Evolutionary conservation across 2,113 vertebrate genomes (phyloP).

Genomic region (Balaenoptera acutorostrata): DNA sequence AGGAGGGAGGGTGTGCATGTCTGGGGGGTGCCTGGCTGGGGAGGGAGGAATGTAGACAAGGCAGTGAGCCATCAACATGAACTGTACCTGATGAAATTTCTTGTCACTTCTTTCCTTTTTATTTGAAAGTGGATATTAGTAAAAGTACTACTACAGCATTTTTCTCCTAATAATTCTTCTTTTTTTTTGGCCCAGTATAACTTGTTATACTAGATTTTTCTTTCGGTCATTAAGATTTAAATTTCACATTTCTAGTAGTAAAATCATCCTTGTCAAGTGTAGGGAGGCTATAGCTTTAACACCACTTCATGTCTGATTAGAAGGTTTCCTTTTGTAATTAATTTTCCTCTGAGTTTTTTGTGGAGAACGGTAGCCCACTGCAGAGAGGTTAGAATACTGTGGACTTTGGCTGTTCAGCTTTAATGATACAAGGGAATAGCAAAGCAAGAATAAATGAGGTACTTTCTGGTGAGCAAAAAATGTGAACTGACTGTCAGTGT

Average conservation of each 20-base stretch:
- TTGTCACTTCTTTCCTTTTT: conserved; percentile 27
- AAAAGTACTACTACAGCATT: conserved; percentile 25
- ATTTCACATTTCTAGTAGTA: conserved; percentile 63
- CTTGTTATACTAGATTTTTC: conserved; percentile 37
- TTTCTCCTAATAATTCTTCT: conserved; percentile 43
- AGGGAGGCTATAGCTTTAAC: conserved; percentile 62
- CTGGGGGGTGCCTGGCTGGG: neutral
- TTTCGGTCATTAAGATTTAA: conserved; percentile 54
- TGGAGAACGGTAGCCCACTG: conserved; percentile 79
- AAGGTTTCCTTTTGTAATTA: conserved; percentile 79
- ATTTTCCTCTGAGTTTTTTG: conserved; percentile 76
- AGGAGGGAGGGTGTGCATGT: neutral
- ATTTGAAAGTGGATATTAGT: conserved; percentile 37
- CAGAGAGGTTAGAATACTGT: conserved; percentile 82
- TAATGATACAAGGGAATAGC: conserved; percentile 85
- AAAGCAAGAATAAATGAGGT: conserved; percentile 88
- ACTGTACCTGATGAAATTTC: neutral
- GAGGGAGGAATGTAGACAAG: neutral
- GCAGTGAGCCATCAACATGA: neutral
- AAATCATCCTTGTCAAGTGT: conserved; percentile 56
- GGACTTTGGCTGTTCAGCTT: conserved; percentile 82
- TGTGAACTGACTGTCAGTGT: conserved; percentile 85
- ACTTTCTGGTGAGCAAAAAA: conserved; percentile 82
- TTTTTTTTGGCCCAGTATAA: conserved; percentile 13
- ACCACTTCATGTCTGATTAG: conserved; percentile 75